A percentile compares a stretch with the other conserved stretches of the same genome.
These are phyloP conservation scores for Caloenas nicobarica DNA, from an alignment of 2,113 vertebrate genomes.

Conservation along the genomic window DNA sequence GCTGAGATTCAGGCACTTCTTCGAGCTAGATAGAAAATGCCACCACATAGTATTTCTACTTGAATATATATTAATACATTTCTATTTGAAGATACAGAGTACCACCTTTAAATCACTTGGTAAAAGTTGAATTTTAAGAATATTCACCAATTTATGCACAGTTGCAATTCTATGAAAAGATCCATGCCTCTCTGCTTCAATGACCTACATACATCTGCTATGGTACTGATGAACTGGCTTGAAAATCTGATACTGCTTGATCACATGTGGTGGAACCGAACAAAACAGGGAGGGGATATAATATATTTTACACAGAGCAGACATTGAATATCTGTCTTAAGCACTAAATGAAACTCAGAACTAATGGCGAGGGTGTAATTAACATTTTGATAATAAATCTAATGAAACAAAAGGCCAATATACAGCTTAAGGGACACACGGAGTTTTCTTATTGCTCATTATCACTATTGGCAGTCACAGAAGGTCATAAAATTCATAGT, in stretches of 20 bases:
- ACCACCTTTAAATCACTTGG: neutral
- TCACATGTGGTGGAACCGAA: neutral
- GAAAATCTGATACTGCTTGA: neutral
- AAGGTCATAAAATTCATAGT: neutral
- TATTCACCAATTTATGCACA: neutral
- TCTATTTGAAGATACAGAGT: neutral
- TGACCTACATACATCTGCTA: neutral
- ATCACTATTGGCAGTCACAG: neutral
- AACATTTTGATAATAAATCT: neutral
- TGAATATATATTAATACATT: neutral
- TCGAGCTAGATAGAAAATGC: neutral
- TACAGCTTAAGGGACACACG: neutral
- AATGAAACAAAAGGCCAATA: neutral
- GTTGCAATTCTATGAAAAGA: neutral
- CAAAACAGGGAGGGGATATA: neutral
- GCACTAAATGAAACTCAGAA: neutral
- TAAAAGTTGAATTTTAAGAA: neutral
- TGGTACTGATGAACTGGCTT: neutral
- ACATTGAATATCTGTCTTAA: neutral
- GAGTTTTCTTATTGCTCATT: neutral
- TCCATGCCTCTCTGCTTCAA: neutral
- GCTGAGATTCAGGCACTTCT: neutral
- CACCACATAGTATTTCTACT: neutral
- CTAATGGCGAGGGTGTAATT: neutral
- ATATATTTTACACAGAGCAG: neutral